phyloP scores from a whole-genome alignment of 2,888 invertebrate genomes.

The Hirtodrosophila trivittata region DNA sequence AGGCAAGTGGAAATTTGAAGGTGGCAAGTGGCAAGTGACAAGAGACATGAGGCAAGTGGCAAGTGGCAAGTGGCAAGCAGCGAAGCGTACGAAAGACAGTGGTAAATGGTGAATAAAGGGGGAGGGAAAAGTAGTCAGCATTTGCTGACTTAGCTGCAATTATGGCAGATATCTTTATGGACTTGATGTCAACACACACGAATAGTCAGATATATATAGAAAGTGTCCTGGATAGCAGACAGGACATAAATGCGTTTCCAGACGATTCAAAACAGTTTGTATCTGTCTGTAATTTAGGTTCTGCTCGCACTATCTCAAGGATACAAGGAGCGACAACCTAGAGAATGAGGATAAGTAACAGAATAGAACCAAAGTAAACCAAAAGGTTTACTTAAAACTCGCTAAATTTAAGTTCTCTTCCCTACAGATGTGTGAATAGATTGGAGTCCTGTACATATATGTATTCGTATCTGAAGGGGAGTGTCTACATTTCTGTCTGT shows the following conservation, averaged over 20 bases:
- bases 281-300: conserved; percentile 3
- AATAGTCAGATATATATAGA: conserved; percentile 25
- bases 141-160: conserved; percentile 72
- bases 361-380: not conserved
- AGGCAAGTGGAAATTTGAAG: conserved; percentile 10
- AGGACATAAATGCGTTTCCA: conserved; percentile 10
- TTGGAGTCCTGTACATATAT: no score
- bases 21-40: conserved; percentile 3
- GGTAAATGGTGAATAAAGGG: not conserved
- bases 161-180: conserved; percentile 68
- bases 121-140: conserved; percentile 46
- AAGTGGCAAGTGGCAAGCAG: conserved; percentile 10
- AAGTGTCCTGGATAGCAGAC: conserved; percentile 19
- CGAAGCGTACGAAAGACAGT: conserved; percentile 12
- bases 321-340: no score
- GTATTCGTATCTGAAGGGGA: no score
- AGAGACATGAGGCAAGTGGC: not conserved
- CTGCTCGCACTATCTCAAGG: not conserved
- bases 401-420: no score
- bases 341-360: no score
- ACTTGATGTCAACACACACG: conserved; percentile 50
- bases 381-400: no score
- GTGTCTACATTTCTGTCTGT: no score
- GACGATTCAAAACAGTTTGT: not conserved
- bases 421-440: no score